A percentile compares a stretch with the other conserved stretches of the same genome.
Conservation (phyloP, 37 sponge, comb jelly and placozoan species). For the Oopsacas minuta region DNA sequence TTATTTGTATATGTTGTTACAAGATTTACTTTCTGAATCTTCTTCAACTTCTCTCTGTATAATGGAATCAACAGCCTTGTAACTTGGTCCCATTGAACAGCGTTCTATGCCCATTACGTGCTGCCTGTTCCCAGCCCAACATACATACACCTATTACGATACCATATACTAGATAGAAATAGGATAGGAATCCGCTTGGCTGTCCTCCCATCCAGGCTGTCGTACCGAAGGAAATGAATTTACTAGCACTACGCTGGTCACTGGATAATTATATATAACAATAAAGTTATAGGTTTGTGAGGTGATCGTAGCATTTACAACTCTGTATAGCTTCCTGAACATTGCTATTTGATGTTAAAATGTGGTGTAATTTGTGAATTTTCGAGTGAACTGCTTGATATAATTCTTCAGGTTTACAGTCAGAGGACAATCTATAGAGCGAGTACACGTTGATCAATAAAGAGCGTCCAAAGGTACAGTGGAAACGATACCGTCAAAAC, state of each 20-base stretch:
- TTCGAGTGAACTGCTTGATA: background rate
- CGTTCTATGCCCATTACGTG: background rate
- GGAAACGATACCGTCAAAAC: background rate
- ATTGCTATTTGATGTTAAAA: background rate
- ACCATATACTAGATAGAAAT: background rate
- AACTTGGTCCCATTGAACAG: background rate
- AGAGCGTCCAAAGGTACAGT: background rate
- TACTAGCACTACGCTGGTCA: background rate
- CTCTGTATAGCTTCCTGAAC: background rate
- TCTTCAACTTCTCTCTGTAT: background rate
- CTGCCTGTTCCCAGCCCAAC: background rate
- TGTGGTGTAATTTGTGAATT: background rate
- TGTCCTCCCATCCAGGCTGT: constrained; percentile 7
- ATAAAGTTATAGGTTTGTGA: background rate
- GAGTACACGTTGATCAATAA: background rate
- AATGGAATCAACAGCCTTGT: background rate
- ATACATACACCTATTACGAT: too few species aligned
- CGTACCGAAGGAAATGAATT: background rate
- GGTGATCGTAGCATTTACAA: background rate
- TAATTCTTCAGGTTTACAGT: background rate
- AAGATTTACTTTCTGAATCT: background rate
- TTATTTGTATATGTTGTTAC: background rate
- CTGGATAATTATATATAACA: background rate
- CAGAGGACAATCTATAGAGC: background rate
- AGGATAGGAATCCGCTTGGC: background rate